A percentile compares a stretch with the other conserved stretches of the same genome.
Conservation (phyloP, 1,140 invertebrate species). For the Drosophila quadrilineata region DNA sequence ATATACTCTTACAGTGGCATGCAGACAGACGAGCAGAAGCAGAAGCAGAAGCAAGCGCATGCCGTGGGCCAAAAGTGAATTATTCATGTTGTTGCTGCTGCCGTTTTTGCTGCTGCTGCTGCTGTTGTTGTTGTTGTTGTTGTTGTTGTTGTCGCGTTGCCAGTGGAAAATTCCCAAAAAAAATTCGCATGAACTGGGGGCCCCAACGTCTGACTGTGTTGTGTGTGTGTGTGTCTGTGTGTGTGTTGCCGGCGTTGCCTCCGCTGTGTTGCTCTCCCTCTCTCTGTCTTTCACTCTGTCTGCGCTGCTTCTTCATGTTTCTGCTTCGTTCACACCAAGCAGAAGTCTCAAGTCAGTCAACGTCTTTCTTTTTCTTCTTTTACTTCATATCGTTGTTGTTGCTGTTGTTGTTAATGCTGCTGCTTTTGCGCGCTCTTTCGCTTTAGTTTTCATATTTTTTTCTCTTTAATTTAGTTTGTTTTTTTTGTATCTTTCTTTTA, state of each 20-base stretch:
- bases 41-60: slow-evolving; percentile 24
- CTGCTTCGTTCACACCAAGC: slow-evolving; percentile 10
- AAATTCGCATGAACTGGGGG: slow-evolving; percentile 73
- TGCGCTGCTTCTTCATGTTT: background rate
- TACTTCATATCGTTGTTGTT: slow-evolving; percentile 13
- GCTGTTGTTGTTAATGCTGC: slow-evolving; percentile 22
- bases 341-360: slow-evolving; percentile 56
- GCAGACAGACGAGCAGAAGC: background rate
- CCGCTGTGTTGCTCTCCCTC: slow-evolving; percentile 3
- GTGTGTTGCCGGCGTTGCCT: slow-evolving; percentile 44
- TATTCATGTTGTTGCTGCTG: slow-evolving; percentile 67
- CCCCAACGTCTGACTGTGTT: slow-evolving; percentile 21
- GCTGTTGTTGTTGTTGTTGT: slow-evolving; percentile 12
- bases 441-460: slow-evolving; percentile 37
- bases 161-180: slow-evolving; percentile 79
- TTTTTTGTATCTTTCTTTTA: slow-evolving; percentile 37
- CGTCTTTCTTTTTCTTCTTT: slow-evolving; percentile 34
- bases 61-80: slow-evolving; percentile 73
- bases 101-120: slow-evolving; percentile 32
- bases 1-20: slow-evolving; percentile 10
- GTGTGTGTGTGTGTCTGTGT: slow-evolving; percentile 43
- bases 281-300: background rate
- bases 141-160: slow-evolving; percentile 40
- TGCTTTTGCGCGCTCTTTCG: slow-evolving; percentile 42
- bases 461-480: slow-evolving; percentile 7